Evolutionary conservation across 37 sponge, comb jelly and placozoan species (phyloP).

Genomic region (Chondrosia reniformis): DNA sequence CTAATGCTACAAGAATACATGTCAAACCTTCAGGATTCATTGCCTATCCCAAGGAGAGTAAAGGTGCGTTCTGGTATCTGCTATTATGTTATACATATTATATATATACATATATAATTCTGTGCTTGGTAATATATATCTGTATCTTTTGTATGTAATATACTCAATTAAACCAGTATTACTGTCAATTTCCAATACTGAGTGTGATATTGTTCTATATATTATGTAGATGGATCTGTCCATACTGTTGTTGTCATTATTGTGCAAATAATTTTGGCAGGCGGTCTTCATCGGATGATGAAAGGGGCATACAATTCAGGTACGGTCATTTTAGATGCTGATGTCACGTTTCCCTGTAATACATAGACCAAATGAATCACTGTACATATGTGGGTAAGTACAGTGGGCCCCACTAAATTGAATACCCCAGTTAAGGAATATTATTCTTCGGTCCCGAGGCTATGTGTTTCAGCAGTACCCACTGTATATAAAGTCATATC

Average conservation of each 20-base stretch:
- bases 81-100: background rate
- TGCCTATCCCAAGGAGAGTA: constrained; percentile 35
- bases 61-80: constrained; percentile 29
- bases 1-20: constrained; percentile 45
- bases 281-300: constrained; percentile 82
- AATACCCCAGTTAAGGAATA: no score
- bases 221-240: no score
- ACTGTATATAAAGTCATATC: background rate
- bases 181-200: no score
- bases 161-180: no score
- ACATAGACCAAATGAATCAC: no score
- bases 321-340: background rate
- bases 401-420: no score
- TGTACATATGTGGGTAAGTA: no score
- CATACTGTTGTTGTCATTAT: constrained; percentile 56
- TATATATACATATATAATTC: background rate
- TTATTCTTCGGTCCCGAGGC: no score
- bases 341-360: no score
- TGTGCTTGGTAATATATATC: background rate
- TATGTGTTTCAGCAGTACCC: no score
- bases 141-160: no score
- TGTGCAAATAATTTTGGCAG: constrained; percentile 59
- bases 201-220: no score
- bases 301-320: constrained; percentile 93
- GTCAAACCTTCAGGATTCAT: constrained; percentile 60